Evolutionary conservation across 2,797 vertebrate species (phyloP), one percentile per base, ranked within the genome.

Genomic region (Odontamblyopus rebecca): DNA sequence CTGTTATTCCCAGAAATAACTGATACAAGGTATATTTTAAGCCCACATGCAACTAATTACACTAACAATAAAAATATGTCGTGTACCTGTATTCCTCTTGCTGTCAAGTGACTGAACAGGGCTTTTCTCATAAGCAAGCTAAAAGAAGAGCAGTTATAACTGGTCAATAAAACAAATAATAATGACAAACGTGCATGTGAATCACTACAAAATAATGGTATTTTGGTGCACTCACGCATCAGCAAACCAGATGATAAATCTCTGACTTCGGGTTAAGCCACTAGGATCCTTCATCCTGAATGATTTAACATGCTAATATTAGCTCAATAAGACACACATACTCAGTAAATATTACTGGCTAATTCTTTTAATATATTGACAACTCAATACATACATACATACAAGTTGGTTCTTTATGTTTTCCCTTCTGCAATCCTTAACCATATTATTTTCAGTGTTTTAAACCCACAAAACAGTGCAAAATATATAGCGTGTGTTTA

Each of bases 121-220:
- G 95, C 79, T 89, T 97, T 99, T 86, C 97, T 94, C 97, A 99
- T 99, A 72, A 99, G 90, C 81, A 98, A 89, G 23, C 97, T 99
- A 90, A 15, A 84, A 77, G 44, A 77, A 35, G 85, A 68, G 77
- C 77, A 67, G 76, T 51, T 1, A 56, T 3, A 57, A 11, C 3
- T 26, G 9, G 23, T 57, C 26, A 57, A 4, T 26, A 4, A 57
- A 26, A 26, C 11, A 5, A 57, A 57, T 12, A 57, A 56, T 54
- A 19, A 38, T 38, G 9, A 38, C 11, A 54, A 54, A 54, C 23
- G n/a, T 54, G 53, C 53, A 54, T 23, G n/a, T n/a, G 8, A 8
- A 23, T 9, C 53, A 23, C 8, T 54, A 54, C 53, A 54, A 23
- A 54, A 23, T 54, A 57, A 23, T 18, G 26, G n/a, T 13, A 63